Evolutionary conservation across 2,113 vertebrate species (phyloP).

Genomic region (Pimephales promelas): DNA sequence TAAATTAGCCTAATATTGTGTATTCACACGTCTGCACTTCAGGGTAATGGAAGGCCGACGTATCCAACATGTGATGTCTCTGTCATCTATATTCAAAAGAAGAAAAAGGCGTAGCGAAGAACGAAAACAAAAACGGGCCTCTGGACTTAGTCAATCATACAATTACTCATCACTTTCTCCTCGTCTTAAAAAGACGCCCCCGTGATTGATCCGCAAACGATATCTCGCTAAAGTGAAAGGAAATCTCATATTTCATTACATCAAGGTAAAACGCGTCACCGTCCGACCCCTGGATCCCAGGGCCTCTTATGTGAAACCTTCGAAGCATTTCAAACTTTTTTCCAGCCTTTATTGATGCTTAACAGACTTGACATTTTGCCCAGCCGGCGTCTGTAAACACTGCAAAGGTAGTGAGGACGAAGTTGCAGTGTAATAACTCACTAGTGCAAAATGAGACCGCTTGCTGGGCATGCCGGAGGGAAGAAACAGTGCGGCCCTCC

Average conservation of each 20-base stretch:
- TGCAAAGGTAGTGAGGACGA: slow-evolving; percentile 72
- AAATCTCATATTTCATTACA: slow-evolving; percentile 27
- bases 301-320: slow-evolving; percentile 47
- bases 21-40: slow-evolving; percentile 62
- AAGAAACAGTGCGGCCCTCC: slow-evolving; percentile 78
- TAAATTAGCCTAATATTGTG: slow-evolving; percentile 77
- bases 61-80: slow-evolving; percentile 70
- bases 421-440: slow-evolving; percentile 84
- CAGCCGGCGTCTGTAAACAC: slow-evolving; percentile 74
- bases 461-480: slow-evolving; percentile 78
- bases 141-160: slow-evolving; percentile 58
- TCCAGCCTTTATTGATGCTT: slow-evolving; percentile 66
- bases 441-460: slow-evolving; percentile 79
- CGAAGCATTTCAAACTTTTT: slow-evolving; percentile 69
- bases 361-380: slow-evolving; percentile 74
- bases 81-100: slow-evolving; percentile 65
- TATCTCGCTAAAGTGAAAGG: neutral
- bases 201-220: slow-evolving; percentile 48
- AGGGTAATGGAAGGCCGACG: slow-evolving; percentile 62
- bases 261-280: slow-evolving; percentile 50
- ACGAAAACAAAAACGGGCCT: neutral
- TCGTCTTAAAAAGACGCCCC: slow-evolving; percentile 10
- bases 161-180: slow-evolving; percentile 39
- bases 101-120: slow-evolving; percentile 44
- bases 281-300: slow-evolving; percentile 50